Evolutionary conservation across 2,113 vertebrate genomes (phyloP), one percentile per base, ranked within the genome.

Genomic region (Rhipidura dahli): DNA sequence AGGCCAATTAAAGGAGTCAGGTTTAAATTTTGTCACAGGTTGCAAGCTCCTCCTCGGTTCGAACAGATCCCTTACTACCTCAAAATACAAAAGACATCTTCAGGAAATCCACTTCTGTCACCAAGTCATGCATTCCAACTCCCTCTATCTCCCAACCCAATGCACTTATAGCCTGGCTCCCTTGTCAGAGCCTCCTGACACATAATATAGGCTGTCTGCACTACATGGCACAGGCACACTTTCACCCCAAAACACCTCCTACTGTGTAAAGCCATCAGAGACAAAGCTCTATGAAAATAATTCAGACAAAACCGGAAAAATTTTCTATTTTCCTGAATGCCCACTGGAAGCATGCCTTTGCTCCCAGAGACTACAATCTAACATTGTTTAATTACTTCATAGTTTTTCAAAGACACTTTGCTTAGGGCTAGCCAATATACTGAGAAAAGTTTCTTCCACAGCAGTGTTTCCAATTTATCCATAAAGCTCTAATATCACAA

Each of bases 221-320:
- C 44, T 14, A 13, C 2, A 9, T 6, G 13, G 26, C n/a, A 22
- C 0, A 51, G 30, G 19, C 9, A 7, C 3, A 7, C n/a, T 60
- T 78, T 35, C 50, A 69, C 31, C 22, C 13, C 18, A 14, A 30
- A 71, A n/a, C 15, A 57, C 13, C 16, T 40, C 79, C 20, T 31
- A 8, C 42, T 24, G 11, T 24, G 13, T 14, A 42, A 71, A 50
- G 23, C 3, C 7, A 44, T 31, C 11, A 27, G 15, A 83, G 12
- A 63, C 15, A 82, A 54, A 49, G 17, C 18, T 30, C 59, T 23
- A 65, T 13, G 6, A 45, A 83, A 79, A 42, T 28, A 94, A 76
- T 26, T 63, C 57, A 21, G 21, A 59, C 31, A 6, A 82, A 94
- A 44, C 5, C 0, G 0, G 27, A 4, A 31, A n/a, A 11, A 2